phyloP scores from a whole-genome alignment of 2,113 vertebrate genomes.

The Ailurus styani region DNA sequence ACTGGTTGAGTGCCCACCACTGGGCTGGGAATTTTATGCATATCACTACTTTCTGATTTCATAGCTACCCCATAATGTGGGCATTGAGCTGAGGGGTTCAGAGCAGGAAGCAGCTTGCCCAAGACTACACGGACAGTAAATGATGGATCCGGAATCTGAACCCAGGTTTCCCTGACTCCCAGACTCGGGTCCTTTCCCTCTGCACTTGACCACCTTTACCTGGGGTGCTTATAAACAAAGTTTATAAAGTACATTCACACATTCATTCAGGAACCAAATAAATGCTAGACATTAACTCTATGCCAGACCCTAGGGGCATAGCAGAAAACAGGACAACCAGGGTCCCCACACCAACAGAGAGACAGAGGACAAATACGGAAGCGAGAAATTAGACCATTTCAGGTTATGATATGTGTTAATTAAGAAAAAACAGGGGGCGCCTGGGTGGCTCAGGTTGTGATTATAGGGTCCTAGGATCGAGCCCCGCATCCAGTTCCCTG shows the following conservation, averaged over 20 bases:
- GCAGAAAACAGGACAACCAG: neutral
- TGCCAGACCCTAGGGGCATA: neutral
- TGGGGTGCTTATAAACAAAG: neutral
- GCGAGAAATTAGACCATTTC: neutral
- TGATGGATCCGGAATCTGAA: neutral
- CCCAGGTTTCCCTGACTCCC: neutral
- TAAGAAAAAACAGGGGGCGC: too few species aligned
- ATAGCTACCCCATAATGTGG: neutral
- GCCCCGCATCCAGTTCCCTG: too few species aligned
- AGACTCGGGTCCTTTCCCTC: neutral
- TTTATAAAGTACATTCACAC: neutral
- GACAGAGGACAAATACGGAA: neutral
- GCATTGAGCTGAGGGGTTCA: neutral
- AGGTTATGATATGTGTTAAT: neutral
- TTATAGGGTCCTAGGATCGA: too few species aligned
- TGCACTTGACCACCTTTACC: neutral
- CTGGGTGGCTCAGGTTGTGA: too few species aligned
- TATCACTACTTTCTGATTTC: neutral
- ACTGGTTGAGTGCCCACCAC: neutral
- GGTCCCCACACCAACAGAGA: neutral
- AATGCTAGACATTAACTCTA: neutral
- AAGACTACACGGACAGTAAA: neutral
- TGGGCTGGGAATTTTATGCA: neutral
- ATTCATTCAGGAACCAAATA: neutral
- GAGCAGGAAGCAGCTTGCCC: neutral